Evolutionary conservation across 2,113 vertebrate genomes (phyloP).

Genomic region (Gymnocephalus cernua): DNA sequence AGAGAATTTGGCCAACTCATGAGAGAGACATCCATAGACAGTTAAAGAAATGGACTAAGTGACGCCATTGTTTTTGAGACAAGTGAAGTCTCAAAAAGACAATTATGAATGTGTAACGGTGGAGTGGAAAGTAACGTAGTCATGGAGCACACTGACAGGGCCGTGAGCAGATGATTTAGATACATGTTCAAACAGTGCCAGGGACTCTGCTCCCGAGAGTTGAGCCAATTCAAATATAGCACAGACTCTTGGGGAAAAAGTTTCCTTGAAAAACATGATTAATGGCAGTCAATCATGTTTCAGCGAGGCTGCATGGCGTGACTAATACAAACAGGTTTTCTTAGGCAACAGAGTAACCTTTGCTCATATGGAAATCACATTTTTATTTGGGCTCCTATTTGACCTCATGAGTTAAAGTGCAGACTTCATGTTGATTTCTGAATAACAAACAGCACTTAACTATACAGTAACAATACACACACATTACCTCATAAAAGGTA

Average conservation of each 20-base stretch:
- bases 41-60: too few species aligned
- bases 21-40: too few species aligned
- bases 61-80: too few species aligned
- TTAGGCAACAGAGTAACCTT: conserved; percentile 69
- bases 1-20: too few species aligned
- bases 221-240: conserved; percentile 82
- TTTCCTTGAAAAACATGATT: conserved; percentile 78
- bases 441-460: conserved; percentile 1
- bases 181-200: conserved; percentile 61
- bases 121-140: conserved; percentile 60
- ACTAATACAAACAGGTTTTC: conserved; percentile 75
- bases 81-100: too few species aligned
- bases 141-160: conserved; percentile 46
- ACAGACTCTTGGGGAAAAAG: conserved; percentile 70
- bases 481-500: neutral
- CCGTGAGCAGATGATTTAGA: conserved; percentile 72
- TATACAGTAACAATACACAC: neutral
- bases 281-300: conserved; percentile 65
- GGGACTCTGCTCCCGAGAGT: conserved; percentile 60
- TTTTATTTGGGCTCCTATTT: conserved; percentile 32
- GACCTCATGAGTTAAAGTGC: conserved; percentile 12
- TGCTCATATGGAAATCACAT: conserved; percentile 55
- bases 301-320: conserved; percentile 57
- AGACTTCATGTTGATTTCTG: neutral
- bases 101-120: conserved; percentile 24